Evolutionary conservation across 2,888 invertebrate species (phyloP).

Genomic region (Chrysodeixis includens): DNA sequence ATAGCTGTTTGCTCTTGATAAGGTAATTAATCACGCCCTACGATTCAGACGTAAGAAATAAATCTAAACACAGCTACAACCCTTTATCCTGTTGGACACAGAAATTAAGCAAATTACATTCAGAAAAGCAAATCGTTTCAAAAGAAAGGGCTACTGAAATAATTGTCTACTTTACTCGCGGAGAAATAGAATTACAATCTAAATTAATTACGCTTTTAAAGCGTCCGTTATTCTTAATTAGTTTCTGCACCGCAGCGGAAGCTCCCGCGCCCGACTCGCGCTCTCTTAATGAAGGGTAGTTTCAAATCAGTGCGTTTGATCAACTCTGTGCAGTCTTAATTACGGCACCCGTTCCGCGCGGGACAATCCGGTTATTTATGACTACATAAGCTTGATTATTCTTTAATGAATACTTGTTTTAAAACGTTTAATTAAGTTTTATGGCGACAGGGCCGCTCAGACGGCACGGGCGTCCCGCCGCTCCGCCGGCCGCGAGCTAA

Average conservation of each 20-base stretch:
- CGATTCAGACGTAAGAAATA: constrained; percentile 56
- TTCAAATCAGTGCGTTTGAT: constrained; percentile 90
- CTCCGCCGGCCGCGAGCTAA: constrained; percentile 88
- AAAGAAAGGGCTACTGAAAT: constrained; percentile 89
- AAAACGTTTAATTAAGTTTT: constrained; percentile 90
- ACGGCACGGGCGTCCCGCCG: constrained; percentile 83
- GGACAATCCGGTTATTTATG: constrained; percentile 90
- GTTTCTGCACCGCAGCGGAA: constrained; percentile 89
- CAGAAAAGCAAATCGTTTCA: constrained; percentile 85
- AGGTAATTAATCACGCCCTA: constrained; percentile 37
- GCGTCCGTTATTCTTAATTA: constrained; percentile 90
- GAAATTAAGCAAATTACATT: constrained; percentile 87
- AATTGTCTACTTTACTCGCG: constrained; percentile 88
- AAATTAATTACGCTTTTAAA: constrained; percentile 90
- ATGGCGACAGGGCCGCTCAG: constrained; percentile 88
- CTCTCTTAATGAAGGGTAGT: constrained; percentile 89
- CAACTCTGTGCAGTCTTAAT: constrained; percentile 90
- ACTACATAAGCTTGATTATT: constrained; percentile 90
- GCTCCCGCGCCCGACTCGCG: constrained; percentile 81
- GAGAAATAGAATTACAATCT: constrained; percentile 90
- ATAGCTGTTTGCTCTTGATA: constrained; percentile 50
- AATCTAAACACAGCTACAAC: constrained; percentile 65
- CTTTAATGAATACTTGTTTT: constrained; percentile 90
- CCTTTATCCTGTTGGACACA: constrained; percentile 82
- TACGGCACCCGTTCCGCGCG: constrained; percentile 88